Evolutionary conservation across 2,797 vertebrate species (phyloP).

Genomic region (Mus caroli): DNA sequence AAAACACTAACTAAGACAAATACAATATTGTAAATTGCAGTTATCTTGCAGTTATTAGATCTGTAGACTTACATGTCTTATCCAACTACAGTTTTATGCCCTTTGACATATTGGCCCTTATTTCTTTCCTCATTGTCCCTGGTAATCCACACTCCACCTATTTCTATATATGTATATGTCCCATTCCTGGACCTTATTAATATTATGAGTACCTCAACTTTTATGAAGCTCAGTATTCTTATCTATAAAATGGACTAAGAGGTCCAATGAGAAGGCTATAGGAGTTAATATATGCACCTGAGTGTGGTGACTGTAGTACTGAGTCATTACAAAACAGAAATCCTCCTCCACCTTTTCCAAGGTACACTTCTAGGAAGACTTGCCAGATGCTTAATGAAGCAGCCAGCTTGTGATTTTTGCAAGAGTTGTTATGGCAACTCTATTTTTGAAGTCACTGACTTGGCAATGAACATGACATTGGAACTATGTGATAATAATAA

Average conservation of each 20-base stretch:
- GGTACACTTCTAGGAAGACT: conserved; percentile 43
- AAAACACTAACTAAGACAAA: too few species aligned
- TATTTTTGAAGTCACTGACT: conserved; percentile 71
- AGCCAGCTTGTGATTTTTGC: conserved; percentile 37
- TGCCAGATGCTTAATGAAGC: conserved; percentile 63
- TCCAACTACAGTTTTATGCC: background rate
- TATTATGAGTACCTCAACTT: background rate
- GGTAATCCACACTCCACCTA: background rate
- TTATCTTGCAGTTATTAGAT: background rate
- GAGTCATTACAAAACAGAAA: conserved; percentile 26
- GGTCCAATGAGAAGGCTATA: background rate
- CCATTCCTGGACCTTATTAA: background rate
- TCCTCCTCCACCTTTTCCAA: background rate
- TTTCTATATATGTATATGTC: background rate
- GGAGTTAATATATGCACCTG: background rate
- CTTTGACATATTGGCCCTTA: background rate
- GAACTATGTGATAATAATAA: conserved; percentile 66
- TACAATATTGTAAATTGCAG: background rate
- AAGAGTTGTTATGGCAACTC: conserved; percentile 75
- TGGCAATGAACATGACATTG: conserved; percentile 48
- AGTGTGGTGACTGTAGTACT: background rate
- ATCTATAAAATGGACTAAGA: background rate
- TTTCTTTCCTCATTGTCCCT: background rate
- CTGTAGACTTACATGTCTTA: background rate
- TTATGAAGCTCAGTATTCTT: conserved; percentile 3